These are phyloP conservation scores for Sesamia inferens DNA, from an alignment of 2,888 invertebrate species.

Conservation along the genomic window DNA sequence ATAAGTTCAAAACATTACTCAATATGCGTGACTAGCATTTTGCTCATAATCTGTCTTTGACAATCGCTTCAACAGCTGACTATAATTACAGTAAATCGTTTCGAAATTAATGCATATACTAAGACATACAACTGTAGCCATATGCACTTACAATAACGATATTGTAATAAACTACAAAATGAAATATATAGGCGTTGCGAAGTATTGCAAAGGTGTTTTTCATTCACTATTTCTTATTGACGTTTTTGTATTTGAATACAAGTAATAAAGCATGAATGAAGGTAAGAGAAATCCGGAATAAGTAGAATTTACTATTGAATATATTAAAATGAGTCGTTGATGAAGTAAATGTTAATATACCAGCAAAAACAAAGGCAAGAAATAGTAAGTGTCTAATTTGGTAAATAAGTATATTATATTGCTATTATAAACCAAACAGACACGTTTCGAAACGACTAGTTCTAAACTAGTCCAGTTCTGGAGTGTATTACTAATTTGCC, in stretches of 20 bases:
- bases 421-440: conserved; percentile 64
- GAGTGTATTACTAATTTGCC: conserved; percentile 79
- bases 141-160: conserved; percentile 20
- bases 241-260: conserved; percentile 32
- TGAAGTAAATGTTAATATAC: conserved; percentile 21
- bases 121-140: conserved; percentile 1
- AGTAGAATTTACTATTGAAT: conserved; percentile 5
- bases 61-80: conserved; percentile 38
- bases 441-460: conserved; percentile 69
- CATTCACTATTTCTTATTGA: conserved; percentile 33
- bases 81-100: conserved; percentile 26
- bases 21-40: conserved; percentile 41
- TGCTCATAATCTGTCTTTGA: conserved; percentile 40
- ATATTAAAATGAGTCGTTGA: conserved; percentile 2
- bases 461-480: conserved; percentile 78
- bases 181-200: conserved; percentile 54
- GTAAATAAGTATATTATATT: conserved; percentile 52
- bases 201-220: conserved; percentile 41
- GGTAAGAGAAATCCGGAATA: conserved; percentile 7
- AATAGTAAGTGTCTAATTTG: conserved; percentile 11
- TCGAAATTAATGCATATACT: conserved; percentile 7
- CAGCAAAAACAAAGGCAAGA: conserved; percentile 32
- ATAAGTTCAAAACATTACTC: conserved; percentile 43
- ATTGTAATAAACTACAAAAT: conserved; percentile 47
- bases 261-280: conserved; percentile 41